Base-by-base conservation (phyloP, 2,113 vertebrate genomes). In the Condylura cristata region DNA sequence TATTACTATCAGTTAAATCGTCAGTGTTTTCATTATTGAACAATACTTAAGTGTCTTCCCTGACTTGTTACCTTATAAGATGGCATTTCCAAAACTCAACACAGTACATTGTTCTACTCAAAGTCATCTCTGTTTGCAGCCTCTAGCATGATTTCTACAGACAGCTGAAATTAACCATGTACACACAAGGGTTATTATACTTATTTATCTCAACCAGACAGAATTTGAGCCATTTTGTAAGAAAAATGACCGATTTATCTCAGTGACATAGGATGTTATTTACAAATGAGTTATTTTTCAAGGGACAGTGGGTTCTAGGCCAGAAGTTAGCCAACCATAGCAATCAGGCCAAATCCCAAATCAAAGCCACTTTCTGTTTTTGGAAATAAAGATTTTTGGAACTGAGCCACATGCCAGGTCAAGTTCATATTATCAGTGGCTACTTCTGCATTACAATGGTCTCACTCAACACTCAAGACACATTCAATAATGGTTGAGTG, bases 351-450 rank as follows among this genome's bases (percentile, higher is more conserved):
- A 87, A 37, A 92, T 80, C 14, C 51, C n/a, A 89, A 84, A 58
- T 24, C 37, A 32, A 61, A 44, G 11, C 30, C 10, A 65, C 48
- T 53, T 88, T 7, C 44, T 74, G 26, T 26, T 70, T 70, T 91
- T 88, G 9, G 46, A 61, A 79, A 90, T 96, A 89, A 97, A 92
- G 46, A 48, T 95, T 90, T 92, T 70, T 60, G 90, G 39, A 72
- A 90, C 39, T 37, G 12, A 51, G n/a, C 26, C 56, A 78, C 48
- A 51, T 10, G 24, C 11, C 32, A 18, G 34, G 16, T 87, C 34
- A 81, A 39, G 18, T 10, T 44, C 8, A 34, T 8, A 14, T 37
- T 51, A 60, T 53, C 81, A 66, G 18, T 3, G 13, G 28, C 17
- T 71, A 34, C 61, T 71, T 79, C 9, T 17, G 8, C 22, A 58